Conservation (phyloP, 2,888 invertebrate species). For the Coenonympha glycerion region DNA sequence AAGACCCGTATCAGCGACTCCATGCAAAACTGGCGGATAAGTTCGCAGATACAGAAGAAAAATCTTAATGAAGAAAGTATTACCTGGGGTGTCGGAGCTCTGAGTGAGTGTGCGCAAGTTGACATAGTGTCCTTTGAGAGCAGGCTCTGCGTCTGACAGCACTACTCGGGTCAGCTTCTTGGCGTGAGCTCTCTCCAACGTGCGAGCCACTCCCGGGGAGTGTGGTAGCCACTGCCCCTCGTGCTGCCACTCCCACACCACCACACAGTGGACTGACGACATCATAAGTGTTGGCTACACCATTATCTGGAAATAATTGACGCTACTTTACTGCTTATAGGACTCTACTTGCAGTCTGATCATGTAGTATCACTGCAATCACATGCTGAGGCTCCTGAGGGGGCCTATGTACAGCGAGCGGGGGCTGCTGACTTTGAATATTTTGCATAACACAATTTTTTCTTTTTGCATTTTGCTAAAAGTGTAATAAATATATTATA, state of each 20-base stretch:
- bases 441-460: too few relatives aligned
- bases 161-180: slow-evolving; percentile 89
- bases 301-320: background rate
- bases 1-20: too few relatives aligned
- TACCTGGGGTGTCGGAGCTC: slow-evolving; percentile 76
- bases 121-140: slow-evolving; percentile 84
- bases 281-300: slow-evolving; percentile 46
- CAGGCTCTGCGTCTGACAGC: slow-evolving; percentile 90
- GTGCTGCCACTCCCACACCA: slow-evolving; percentile 87
- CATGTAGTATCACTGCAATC: too few relatives aligned
- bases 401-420: too few relatives aligned
- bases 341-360: too few relatives aligned
- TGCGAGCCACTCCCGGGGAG: slow-evolving; percentile 88
- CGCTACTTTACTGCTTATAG: too few relatives aligned
- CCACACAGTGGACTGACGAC: slow-evolving; percentile 82
- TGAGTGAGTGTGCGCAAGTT: slow-evolving; percentile 85
- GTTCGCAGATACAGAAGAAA: too few relatives aligned
- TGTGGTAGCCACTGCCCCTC: slow-evolving; percentile 88
- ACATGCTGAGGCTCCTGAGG: too few relatives aligned
- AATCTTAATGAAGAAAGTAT: background rate
- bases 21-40: too few relatives aligned
- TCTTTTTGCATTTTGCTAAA: too few relatives aligned
- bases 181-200: slow-evolving; percentile 87
- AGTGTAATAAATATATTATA: too few relatives aligned
- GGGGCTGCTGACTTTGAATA: too few relatives aligned